Evolutionary conservation across 2,888 invertebrate species (phyloP).

Genomic region (Morpho helenor): DNA sequence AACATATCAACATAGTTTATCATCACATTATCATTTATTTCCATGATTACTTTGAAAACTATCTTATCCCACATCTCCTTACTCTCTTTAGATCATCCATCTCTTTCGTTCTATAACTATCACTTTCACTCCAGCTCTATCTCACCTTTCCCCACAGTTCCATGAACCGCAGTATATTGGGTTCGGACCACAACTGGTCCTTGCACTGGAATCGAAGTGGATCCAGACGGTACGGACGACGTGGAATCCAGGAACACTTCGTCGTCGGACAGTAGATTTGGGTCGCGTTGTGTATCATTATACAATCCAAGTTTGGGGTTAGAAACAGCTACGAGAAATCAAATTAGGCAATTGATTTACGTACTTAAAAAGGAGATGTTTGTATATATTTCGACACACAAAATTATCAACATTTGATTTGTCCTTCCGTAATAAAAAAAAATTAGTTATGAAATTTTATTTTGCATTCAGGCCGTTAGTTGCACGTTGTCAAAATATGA

Average conservation of each 20-base stretch:
- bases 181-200: slow-evolving; percentile 34
- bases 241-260: slow-evolving; percentile 63
- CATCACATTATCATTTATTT: too few relatives aligned
- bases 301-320: slow-evolving; percentile 7
- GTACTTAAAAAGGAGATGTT: too few relatives aligned
- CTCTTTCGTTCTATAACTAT: neutral
- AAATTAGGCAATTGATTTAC: neutral
- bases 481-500: too few relatives aligned
- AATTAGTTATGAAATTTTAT: too few relatives aligned
- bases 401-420: too few relatives aligned
- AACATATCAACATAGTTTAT: too few relatives aligned
- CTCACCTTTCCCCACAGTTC: slow-evolving; percentile 26
- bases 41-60: too few relatives aligned
- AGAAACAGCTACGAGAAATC: neutral
- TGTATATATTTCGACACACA: too few relatives aligned
- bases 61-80: too few relatives aligned
- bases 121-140: neutral
- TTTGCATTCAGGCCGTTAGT: too few relatives aligned
- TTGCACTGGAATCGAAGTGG: slow-evolving; percentile 34
- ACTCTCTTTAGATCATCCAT: too few relatives aligned
- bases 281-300: slow-evolving; percentile 39
- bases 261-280: slow-evolving; percentile 56
- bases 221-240: slow-evolving; percentile 47
- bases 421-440: too few relatives aligned
- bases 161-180: slow-evolving; percentile 36